Evolutionary conservation across 2,113 vertebrate species (phyloP).

Genomic region (Leucosticte australis): DNA sequence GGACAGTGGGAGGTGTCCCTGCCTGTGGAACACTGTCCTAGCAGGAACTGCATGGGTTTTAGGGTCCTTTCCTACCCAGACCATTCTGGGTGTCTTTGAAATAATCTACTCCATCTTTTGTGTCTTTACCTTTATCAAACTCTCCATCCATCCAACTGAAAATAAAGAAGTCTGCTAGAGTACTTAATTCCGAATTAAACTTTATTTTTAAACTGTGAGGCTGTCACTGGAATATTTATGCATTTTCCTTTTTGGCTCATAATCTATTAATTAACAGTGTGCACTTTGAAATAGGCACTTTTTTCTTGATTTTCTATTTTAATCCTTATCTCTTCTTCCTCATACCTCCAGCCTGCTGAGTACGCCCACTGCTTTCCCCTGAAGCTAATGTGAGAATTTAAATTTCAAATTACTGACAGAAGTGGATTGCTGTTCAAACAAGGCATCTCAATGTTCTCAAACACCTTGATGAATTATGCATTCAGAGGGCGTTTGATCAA

Average conservation of each 20-base stretch:
- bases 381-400: slow-evolving; percentile 46
- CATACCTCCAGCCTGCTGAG: not conserved
- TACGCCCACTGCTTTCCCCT: slow-evolving; percentile 28
- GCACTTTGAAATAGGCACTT: slow-evolving; percentile 23
- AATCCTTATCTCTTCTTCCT: slow-evolving; percentile 49
- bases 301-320: slow-evolving; percentile 20
- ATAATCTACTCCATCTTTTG: not conserved
- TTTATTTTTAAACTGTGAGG: not conserved
- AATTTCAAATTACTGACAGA: slow-evolving; percentile 55
- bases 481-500: slow-evolving; percentile 34
- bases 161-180: not conserved
- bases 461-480: slow-evolving; percentile 22
- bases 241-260: not conserved
- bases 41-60: not conserved
- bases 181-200: not conserved
- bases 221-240: not conserved
- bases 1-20: not conserved
- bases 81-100: not conserved
- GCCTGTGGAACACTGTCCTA: not conserved
- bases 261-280: slow-evolving; percentile 16
- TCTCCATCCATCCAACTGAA: not conserved
- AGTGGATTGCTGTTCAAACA: slow-evolving; percentile 55
- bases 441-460: slow-evolving; percentile 27
- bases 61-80: not conserved
- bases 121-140: not conserved